Evolutionary conservation across 2,888 invertebrate genomes (phyloP).

Genomic region (Caenorhabditis drosophilae): DNA sequence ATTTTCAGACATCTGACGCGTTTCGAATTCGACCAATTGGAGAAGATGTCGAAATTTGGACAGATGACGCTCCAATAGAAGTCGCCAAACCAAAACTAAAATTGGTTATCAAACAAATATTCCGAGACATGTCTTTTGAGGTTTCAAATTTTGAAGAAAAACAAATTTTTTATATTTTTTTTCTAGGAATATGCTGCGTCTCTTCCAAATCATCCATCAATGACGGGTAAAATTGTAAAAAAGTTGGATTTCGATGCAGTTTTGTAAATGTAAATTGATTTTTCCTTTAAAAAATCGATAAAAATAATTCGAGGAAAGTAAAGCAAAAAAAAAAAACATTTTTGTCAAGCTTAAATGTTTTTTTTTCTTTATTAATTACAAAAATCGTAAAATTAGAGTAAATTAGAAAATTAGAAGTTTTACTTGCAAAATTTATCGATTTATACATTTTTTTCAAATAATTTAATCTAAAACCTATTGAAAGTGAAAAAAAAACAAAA

Average conservation of each 20-base stretch:
- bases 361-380: too few species aligned
- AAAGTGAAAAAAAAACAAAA: too few species aligned
- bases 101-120: slow-evolving; percentile 33
- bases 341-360: too few species aligned
- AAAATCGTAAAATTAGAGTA: too few species aligned
- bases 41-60: slow-evolving; percentile 26
- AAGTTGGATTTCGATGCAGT: slow-evolving; percentile 32
- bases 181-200: slow-evolving; percentile 27
- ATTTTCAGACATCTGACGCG: background rate
- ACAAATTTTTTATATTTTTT: background rate
- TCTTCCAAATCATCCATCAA: slow-evolving; percentile 26
- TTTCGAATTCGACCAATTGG: background rate
- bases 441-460: too few species aligned
- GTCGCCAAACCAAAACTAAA: slow-evolving; percentile 20
- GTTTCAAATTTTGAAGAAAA: slow-evolving; percentile 4
- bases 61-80: slow-evolving; percentile 3
- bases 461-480: too few species aligned
- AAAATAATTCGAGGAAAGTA: too few species aligned
- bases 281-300: too few species aligned
- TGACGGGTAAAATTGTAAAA: slow-evolving; percentile 12
- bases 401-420: too few species aligned
- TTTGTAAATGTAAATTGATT: slow-evolving; percentile 16
- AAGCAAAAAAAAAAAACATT: too few species aligned
- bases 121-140: slow-evolving; percentile 31
- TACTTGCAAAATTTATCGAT: too few species aligned